These are phyloP conservation scores for Adrianichthys oophorus DNA, from an alignment of 2,797 vertebrate species.

Conservation along the genomic window DNA sequence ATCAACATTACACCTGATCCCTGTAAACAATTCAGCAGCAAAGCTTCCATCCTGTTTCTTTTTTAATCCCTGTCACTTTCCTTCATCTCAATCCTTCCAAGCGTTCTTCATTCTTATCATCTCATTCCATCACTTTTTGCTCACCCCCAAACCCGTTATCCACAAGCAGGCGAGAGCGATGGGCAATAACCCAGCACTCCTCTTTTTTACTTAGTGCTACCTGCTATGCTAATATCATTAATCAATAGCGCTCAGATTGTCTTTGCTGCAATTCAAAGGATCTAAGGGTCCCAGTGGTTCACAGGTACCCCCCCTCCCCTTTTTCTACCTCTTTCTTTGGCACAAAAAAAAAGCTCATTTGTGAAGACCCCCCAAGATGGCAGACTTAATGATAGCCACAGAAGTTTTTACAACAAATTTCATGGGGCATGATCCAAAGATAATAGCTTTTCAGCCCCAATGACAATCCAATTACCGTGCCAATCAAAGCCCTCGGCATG, in stretches of 20 bases:
- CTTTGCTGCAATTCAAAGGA: constrained; percentile 81
- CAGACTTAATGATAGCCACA: constrained; percentile 99
- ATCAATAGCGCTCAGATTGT: constrained; percentile 98
- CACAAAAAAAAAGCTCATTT: constrained; percentile 90
- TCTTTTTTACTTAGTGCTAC: constrained; percentile 83
- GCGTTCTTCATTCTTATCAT: constrained; percentile 64
- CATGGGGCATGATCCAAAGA: constrained; percentile 99
- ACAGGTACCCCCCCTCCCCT: constrained; percentile 74
- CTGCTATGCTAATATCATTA: constrained; percentile 99
- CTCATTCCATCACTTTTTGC: constrained; percentile 48
- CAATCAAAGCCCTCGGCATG: constrained; percentile 99
- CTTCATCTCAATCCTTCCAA: constrained; percentile 42
- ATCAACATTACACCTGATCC: constrained; percentile 46
- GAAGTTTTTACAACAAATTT: constrained; percentile 99
- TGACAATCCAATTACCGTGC: constrained; percentile 99
- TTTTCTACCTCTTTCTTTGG: constrained; percentile 54
- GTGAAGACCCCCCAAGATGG: constrained; percentile 94
- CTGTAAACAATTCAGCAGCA: constrained; percentile 78
- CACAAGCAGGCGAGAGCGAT: constrained; percentile 73
- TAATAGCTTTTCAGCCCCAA: constrained; percentile 99
- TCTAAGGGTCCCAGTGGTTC: constrained; percentile 96
- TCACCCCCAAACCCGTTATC: constrained; percentile 42
- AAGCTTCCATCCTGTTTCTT: constrained; percentile 70
- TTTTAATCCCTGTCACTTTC: constrained; percentile 31
- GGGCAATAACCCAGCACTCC: constrained; percentile 83